Evolutionary conservation across 2,113 vertebrate species (phyloP).

Genomic region (Anser cygnoides): DNA sequence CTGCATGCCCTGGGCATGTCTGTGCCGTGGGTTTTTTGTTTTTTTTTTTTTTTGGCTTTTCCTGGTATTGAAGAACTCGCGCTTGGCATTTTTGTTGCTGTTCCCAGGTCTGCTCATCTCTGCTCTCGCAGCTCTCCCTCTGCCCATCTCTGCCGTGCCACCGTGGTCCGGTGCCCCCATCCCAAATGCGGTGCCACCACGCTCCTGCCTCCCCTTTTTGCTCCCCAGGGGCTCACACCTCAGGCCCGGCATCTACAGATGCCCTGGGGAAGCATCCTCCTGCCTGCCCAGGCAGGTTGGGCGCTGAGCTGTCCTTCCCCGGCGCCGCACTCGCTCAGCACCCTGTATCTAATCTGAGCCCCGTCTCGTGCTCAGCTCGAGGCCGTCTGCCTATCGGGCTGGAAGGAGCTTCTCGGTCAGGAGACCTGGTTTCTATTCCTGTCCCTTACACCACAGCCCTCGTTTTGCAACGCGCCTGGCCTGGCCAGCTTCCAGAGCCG

Average conservation of each 20-base stretch:
- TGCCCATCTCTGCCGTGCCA: neutral
- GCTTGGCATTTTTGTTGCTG: neutral
- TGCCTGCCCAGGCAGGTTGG: neutral
- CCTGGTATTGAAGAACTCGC: neutral
- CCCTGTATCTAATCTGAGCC: conserved; percentile 39
- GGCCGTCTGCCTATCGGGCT: neutral
- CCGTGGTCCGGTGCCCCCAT: neutral
- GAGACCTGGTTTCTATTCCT: conserved; percentile 42
- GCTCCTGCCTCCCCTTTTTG: neutral
- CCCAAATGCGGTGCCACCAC: neutral
- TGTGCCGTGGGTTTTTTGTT: neutral
- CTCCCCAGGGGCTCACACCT: neutral
- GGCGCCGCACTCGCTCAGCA: rapidly evolving
- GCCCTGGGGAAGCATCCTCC: neutral
- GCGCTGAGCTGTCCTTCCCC: neutral
- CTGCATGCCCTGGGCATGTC: neutral
- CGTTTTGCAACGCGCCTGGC: neutral
- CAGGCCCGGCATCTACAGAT: neutral
- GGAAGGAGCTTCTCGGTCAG: conserved; percentile 7
- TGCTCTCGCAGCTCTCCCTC: neutral
- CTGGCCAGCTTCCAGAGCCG: neutral
- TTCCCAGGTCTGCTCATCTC: neutral
- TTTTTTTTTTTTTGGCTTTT: neutral
- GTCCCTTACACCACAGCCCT: neutral
- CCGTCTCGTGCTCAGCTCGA: neutral